Percentiles rank a stretch among this genome's conserved stretches.
Evolutionary conservation across 2,888 invertebrate genomes (phyloP).

Genomic region (Drosophila seclusa): DNA sequence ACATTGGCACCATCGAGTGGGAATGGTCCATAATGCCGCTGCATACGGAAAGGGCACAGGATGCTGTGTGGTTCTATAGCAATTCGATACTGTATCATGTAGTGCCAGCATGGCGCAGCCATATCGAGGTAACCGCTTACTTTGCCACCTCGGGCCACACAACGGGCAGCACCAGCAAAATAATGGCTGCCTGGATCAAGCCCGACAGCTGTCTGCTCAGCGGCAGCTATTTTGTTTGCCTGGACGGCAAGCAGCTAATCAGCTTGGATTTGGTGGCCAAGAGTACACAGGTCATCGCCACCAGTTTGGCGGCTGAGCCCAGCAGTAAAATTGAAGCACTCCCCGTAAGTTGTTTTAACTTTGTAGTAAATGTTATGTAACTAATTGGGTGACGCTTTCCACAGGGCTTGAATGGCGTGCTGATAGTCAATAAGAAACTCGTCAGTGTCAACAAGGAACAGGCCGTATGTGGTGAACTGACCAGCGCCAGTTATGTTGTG

Average conservation of each 20-base stretch:
- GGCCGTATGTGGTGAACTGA: constrained; percentile 81
- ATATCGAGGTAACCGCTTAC: constrained; percentile 89
- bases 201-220: constrained; percentile 86
- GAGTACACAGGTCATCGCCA: constrained; percentile 85
- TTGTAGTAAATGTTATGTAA: not conserved
- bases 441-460: constrained; percentile 83
- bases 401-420: constrained; percentile 84
- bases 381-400: not conserved
- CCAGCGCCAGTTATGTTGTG: constrained; percentile 79
- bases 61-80: constrained; percentile 87
- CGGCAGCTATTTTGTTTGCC: constrained; percentile 88
- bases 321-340: constrained; percentile 76
- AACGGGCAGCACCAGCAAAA: constrained; percentile 86
- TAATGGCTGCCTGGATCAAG: constrained; percentile 88
- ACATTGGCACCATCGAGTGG: constrained; percentile 89
- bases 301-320: constrained; percentile 81
- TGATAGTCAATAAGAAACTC: constrained; percentile 82
- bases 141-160: constrained; percentile 87
- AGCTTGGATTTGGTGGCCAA: constrained; percentile 88
- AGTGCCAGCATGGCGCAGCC: constrained; percentile 87
- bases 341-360: constrained; percentile 56
- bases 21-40: constrained; percentile 89
- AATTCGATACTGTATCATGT: constrained; percentile 87
- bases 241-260: constrained; percentile 87
- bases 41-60: constrained; percentile 83